Conservation (phyloP, 2,888 invertebrate species). For the Diplazon laetatorius region DNA sequence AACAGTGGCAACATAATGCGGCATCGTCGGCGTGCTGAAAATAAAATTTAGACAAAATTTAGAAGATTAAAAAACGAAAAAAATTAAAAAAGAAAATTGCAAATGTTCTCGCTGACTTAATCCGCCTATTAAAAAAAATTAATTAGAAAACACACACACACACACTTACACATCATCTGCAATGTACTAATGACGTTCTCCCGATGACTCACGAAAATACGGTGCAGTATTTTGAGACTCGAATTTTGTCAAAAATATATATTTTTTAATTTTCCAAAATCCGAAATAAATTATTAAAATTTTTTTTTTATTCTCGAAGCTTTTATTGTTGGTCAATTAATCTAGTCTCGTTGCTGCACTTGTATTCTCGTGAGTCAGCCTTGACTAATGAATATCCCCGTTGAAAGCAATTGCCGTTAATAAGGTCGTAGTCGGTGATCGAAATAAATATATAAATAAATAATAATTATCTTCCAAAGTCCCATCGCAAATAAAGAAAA, state of each 20-base stretch:
- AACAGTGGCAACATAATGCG: slow-evolving; percentile 76
- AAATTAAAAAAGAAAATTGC: slow-evolving; percentile 34
- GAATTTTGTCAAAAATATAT: neutral
- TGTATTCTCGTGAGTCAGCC: slow-evolving; percentile 12
- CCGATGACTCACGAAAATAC: slow-evolving; percentile 6
- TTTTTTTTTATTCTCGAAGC: no score
- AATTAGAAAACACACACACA: neutral
- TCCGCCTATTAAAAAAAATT: slow-evolving; percentile 32
- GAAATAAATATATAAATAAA: no score
- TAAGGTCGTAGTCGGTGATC: slow-evolving; percentile 15
- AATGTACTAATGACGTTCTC: slow-evolving; percentile 41
- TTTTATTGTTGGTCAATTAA: neutral
- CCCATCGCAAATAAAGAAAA: slow-evolving; percentile 23
- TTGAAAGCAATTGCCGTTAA: neutral
- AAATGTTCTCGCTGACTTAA: slow-evolving; percentile 42
- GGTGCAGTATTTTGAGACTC: neutral
- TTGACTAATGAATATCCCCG: slow-evolving; percentile 25
- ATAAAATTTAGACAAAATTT: slow-evolving; percentile 51
- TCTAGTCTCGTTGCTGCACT: slow-evolving; percentile 6
- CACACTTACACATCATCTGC: slow-evolving; percentile 16
- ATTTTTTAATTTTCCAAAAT: neutral
- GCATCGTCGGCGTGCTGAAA: slow-evolving; percentile 75
- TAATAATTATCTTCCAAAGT: slow-evolving; percentile 3
- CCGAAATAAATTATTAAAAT: neutral
- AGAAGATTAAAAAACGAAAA: slow-evolving; percentile 35